Conservation (phyloP, 2,113 vertebrate genomes). For the Zapornia atra region DNA sequence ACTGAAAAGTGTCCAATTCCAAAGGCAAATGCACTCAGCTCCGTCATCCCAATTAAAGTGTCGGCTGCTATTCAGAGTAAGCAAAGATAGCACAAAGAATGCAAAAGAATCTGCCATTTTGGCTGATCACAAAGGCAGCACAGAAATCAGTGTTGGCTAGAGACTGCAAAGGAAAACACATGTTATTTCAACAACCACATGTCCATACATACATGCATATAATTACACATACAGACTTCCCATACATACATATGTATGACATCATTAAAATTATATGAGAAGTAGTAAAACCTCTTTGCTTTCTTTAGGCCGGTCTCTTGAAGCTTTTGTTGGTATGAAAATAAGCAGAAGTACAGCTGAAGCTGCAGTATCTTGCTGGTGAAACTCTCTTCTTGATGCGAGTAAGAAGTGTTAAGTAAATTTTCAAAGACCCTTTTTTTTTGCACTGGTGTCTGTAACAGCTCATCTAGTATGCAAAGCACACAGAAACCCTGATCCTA, state of each 20-base stretch:
- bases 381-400: not conserved
- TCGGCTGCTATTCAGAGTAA: conserved; percentile 6
- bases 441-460: not conserved
- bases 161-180: not conserved
- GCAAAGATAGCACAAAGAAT: conserved; percentile 10
- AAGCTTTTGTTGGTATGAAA: not conserved
- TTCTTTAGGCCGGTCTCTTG: not conserved
- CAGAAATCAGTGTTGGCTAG: not conserved
- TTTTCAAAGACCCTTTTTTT: not conserved
- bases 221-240: not conserved
- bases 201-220: not conserved
- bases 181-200: not conserved
- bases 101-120: not conserved
- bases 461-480: conserved; percentile 57
- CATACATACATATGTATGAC: not conserved
- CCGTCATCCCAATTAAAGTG: conserved; percentile 33
- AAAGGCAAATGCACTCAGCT: conserved; percentile 25
- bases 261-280: not conserved
- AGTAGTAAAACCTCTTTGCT: not conserved
- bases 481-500: not conserved
- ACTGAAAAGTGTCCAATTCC: conserved; percentile 21
- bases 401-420: not conserved
- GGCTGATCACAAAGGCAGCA: not conserved
- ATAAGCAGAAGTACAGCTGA: not conserved
- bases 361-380: not conserved